Conservation (phyloP, 2,888 invertebrate species). For the Muschampia plurimacula region DNA sequence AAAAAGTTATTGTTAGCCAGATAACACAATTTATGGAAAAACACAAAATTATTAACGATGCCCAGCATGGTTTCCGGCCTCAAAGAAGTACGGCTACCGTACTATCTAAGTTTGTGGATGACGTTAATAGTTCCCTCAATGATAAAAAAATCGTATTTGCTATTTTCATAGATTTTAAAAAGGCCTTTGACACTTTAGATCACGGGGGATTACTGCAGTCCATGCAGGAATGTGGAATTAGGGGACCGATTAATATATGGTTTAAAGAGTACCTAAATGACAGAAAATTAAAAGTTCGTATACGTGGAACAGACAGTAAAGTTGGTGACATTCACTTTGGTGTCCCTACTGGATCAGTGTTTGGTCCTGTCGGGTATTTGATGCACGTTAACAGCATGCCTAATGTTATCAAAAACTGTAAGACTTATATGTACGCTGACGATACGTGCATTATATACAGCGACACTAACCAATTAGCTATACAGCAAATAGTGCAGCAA, state of each 20-base stretch:
- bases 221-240: constrained; percentile 43
- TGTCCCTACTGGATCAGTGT: constrained; percentile 43
- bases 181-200: constrained; percentile 43
- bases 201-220: constrained; percentile 40
- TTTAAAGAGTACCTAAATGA: constrained; percentile 24
- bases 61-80: constrained; percentile 18
- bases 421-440: constrained; percentile 10
- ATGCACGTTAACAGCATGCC: constrained; percentile 44
- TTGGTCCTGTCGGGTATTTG: constrained; percentile 43
- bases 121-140: constrained; percentile 19
- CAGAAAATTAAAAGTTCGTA: constrained; percentile 8
- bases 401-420: constrained; percentile 37
- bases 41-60: constrained; percentile 8
- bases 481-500: not conserved
- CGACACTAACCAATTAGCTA: not conserved
- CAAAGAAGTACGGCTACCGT: constrained; percentile 22
- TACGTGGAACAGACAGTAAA: constrained; percentile 6
- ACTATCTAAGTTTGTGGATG: constrained; percentile 20
- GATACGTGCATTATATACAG: constrained; percentile 21
- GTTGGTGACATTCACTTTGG: constrained; percentile 22
- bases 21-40: constrained; percentile 21
- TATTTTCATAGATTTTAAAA: constrained; percentile 42
- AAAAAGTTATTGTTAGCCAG: constrained; percentile 35
- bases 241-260: constrained; percentile 38
- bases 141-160: constrained; percentile 12